Conservation (phyloP, 2,113 vertebrate species). For the Glaucidium brasilianum region DNA sequence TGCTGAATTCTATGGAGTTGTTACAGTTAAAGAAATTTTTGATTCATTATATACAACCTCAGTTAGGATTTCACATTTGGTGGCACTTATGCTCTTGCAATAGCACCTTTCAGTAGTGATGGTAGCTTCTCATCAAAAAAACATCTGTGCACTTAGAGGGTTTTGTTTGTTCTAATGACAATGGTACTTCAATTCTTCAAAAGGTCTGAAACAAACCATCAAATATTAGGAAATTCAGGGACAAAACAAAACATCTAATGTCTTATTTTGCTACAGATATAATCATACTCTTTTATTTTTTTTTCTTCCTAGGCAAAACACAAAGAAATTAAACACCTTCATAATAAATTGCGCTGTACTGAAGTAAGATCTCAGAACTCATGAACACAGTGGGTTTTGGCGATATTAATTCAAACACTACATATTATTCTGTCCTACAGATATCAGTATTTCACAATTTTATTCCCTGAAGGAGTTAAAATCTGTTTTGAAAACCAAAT, state of each 20-base stretch:
- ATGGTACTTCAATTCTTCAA: not conserved
- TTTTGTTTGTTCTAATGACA: not conserved
- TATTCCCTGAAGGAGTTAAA: not conserved
- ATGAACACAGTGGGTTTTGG: not conserved
- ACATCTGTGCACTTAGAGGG: not conserved
- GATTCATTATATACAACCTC: not conserved
- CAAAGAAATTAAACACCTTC: not conserved
- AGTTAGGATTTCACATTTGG: not conserved
- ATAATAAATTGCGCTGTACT: not conserved
- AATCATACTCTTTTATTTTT: not conserved
- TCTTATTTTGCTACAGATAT: not conserved
- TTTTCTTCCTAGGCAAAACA: not conserved
- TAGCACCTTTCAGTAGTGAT: not conserved
- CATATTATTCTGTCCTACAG: not conserved
- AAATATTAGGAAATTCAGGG: not conserved
- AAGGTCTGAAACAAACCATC: not conserved
- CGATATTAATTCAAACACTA: not conserved
- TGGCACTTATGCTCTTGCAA: not conserved
- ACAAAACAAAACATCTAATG: not conserved
- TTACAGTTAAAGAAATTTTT: not conserved
- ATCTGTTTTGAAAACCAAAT: not conserved
- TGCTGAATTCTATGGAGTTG: not conserved
- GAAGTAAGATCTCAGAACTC: not conserved
- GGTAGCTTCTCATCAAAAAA: not conserved
- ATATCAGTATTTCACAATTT: not conserved